Conservation (phyloP, 2,113 vertebrate species). For the Steatornis caripensis region DNA sequence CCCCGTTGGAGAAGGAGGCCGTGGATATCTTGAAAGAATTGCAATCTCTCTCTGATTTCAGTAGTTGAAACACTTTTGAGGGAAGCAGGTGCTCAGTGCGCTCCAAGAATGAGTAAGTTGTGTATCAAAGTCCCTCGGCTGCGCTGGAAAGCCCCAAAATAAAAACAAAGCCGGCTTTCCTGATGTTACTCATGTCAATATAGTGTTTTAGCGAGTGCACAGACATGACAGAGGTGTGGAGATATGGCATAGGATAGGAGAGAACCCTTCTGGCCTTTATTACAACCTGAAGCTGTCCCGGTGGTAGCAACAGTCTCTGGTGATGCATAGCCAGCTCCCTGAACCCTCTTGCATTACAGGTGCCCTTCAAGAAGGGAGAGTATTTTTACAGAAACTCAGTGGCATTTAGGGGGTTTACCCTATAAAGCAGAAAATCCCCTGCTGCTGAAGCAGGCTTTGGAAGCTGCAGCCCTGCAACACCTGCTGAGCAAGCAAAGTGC, state of each 20-base stretch:
- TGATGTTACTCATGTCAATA: neutral
- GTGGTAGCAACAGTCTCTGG: neutral
- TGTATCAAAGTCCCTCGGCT: neutral
- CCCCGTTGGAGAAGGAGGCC: neutral
- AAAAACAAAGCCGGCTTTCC: neutral
- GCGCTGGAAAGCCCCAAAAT: slow-evolving; percentile 21
- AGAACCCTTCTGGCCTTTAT: neutral
- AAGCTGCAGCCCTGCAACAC: neutral
- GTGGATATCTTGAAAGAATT: neutral
- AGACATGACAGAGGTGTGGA: neutral
- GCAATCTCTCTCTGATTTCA: neutral
- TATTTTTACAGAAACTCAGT: neutral
- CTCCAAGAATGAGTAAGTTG: neutral
- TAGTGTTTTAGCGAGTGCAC: neutral
- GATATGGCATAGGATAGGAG: neutral
- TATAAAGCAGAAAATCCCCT: neutral
- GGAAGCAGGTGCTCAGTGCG: neutral
- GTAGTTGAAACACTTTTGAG: neutral
- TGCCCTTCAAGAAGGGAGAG: neutral
- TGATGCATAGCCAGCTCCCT: fast-evolving
- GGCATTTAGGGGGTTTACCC: neutral
- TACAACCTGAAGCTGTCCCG: neutral
- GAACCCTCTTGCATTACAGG: fast-evolving
- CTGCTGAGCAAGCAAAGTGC: neutral
- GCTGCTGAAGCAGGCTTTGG: neutral